phyloP scores from a whole-genome alignment of 2,888 invertebrate genomes.

The Microctonus hyperodae region DNA sequence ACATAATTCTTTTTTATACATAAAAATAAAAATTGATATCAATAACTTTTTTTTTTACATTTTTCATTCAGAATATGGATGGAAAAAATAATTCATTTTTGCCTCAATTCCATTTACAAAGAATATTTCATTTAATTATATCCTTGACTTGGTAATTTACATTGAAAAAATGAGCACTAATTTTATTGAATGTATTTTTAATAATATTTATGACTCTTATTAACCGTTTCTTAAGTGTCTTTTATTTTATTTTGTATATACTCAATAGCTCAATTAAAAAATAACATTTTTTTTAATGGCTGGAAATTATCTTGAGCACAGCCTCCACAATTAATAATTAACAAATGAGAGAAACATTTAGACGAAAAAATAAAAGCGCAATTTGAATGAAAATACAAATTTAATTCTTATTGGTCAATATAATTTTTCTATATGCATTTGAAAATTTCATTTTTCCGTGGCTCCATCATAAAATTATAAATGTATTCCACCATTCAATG shows the following conservation, averaged over 20 bases:
- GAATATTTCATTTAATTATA: constrained; percentile 12
- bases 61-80: neutral
- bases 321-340: constrained; percentile 43
- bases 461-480: neutral
- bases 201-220: neutral
- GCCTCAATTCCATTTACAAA: constrained; percentile 14
- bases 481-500: neutral
- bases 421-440: too few relatives aligned
- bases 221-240: neutral
- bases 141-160: constrained; percentile 50
- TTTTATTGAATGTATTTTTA: neutral
- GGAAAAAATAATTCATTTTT: constrained; percentile 2
- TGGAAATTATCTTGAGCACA: constrained; percentile 38
- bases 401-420: neutral
- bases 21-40: neutral
- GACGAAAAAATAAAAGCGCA: neutral
- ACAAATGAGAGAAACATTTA: constrained; percentile 34
- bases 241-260: neutral
- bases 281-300: too few relatives aligned
- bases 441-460: neutral
- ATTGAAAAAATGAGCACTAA: constrained; percentile 34
- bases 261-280: too few relatives aligned
- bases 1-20: neutral
- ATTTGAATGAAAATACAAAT: neutral
- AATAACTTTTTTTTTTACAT: neutral